A percentile compares a stretch with the other conserved stretches of the same genome.
phyloP scores from a whole-genome alignment of 2,888 invertebrate species.

The Epinotia demarniana region DNA sequence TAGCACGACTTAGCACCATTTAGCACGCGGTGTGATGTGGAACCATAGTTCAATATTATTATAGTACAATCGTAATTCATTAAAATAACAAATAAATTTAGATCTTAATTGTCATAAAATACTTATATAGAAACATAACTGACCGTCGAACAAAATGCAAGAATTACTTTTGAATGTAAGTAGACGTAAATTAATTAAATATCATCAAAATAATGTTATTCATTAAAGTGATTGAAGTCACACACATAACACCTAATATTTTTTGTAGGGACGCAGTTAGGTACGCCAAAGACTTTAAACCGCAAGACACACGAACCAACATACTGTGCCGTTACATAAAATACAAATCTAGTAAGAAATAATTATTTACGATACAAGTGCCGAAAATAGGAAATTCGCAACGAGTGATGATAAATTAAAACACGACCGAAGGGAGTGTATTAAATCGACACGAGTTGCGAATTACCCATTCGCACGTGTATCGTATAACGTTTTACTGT shows the following conservation, averaged over 20 bases:
- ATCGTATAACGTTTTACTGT: too few species aligned
- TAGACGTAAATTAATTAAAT: not conserved
- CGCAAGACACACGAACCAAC: not conserved
- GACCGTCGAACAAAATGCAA: slow-evolving; percentile 30
- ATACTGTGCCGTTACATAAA: not conserved
- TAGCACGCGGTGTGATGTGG: slow-evolving; percentile 55
- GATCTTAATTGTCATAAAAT: slow-evolving; percentile 32
- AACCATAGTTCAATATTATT: slow-evolving; percentile 46
- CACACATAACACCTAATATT: not conserved
- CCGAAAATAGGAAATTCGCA: too few species aligned
- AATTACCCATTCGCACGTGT: too few species aligned
- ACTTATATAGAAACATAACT: slow-evolving; percentile 40
- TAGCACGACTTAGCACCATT: slow-evolving; percentile 83
- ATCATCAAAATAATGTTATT: slow-evolving; percentile 1
- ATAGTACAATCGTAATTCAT: slow-evolving; percentile 31
- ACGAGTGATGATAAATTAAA: too few species aligned
- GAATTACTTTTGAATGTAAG: slow-evolving; percentile 23
- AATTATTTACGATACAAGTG: too few species aligned
- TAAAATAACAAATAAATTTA: slow-evolving; percentile 21
- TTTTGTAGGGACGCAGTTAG: not conserved
- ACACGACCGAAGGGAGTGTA: too few species aligned
- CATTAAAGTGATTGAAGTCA: not conserved
- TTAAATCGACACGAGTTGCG: too few species aligned
- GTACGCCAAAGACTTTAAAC: not conserved
- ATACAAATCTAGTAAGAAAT: not conserved